Conservation (phyloP, 2,797 vertebrate genomes). For the Notolepis coatsorum region DNA sequence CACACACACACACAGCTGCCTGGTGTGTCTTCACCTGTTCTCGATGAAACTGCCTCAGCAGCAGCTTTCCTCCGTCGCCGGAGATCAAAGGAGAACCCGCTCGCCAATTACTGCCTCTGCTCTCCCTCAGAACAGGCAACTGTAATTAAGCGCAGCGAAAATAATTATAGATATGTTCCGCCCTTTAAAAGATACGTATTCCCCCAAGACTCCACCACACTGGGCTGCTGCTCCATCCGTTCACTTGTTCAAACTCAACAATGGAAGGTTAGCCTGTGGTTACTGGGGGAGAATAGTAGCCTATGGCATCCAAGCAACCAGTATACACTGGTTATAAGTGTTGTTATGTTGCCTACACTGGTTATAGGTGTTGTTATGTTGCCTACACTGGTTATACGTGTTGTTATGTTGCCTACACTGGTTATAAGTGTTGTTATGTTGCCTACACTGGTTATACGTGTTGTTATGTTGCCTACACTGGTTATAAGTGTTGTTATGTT, state of each 20-base stretch:
- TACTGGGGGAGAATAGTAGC: too few species aligned
- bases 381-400: too few species aligned
- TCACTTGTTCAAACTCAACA: constrained; percentile 45
- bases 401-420: too few species aligned
- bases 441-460: too few species aligned
- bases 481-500: too few species aligned
- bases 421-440: too few species aligned
- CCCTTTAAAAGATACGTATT: constrained; percentile 60
- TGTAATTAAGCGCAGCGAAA: constrained; percentile 62
- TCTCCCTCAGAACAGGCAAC: constrained; percentile 38
- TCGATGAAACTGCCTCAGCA: constrained; percentile 21
- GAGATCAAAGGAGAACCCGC: constrained; percentile 50
- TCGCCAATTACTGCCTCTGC: constrained; percentile 62
- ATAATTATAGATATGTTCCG: constrained; percentile 60
- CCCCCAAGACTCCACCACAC: constrained; percentile 32
- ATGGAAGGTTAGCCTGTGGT: too few species aligned
- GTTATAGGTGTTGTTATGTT: too few species aligned
- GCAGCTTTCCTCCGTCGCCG: constrained; percentile 39
- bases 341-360: too few species aligned
- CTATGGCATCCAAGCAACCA: too few species aligned
- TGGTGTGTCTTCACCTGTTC: constrained; percentile 34
- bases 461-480: too few species aligned
- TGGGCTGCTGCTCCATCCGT: constrained; percentile 24
- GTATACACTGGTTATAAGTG: too few species aligned
- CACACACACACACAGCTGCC: constrained; percentile 1